Evolutionary conservation across 2,113 vertebrate genomes (phyloP), one percentile per base, ranked within the genome.

Genomic region (Lepisosteus osseus): DNA sequence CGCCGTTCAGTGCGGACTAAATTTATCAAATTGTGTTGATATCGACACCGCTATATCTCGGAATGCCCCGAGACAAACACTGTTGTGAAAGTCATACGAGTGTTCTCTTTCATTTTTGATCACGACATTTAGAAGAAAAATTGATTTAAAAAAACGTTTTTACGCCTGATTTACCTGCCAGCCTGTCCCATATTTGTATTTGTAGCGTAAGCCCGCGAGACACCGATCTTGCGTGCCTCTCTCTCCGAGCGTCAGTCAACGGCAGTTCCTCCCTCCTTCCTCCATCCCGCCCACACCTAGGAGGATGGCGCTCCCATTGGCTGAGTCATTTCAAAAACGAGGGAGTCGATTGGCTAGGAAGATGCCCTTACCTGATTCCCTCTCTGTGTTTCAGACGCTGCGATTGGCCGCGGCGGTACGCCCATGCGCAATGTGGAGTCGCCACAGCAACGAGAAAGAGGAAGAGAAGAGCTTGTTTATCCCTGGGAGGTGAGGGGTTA

Each of bases 141-240:
- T 11, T 41, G 42, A 9, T 9, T 14, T 2, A 9, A n/a, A 51
- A 6, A 14, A 8, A 11, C 12, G 45, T 42, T 67, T 54, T n/a
- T 2, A 62, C 9, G 56, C 17, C 61, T 44, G 14, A 74, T 61
- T 74, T 59, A 74, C 73, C 73, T 29, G 8, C 15, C 41, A 6
- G n/a, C 42, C 64, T 54, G 67, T 64, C 59, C 45, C 73, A 74
- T 74, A 74, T 62, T 63, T 65, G 67, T 69, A 56, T 59, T 68
- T 43, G 42, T 54, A 43, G 29, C 44, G 61, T 29, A 40, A 47
- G 17, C n/a, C 59, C 59, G 54, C 14, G 15, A 70, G 40, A 65
- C 67, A 56, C 47, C 67, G 61, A 54, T 57, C 61, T 54, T 70
- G 54, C 73, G n/a, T n/a, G 61, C 43, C 42, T 65, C 54, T 44